A percentile compares a stretch with the other conserved stretches of the same genome.
Conservation (phyloP, 2,113 vertebrate species). For the Podarcis raffonei region DNA sequence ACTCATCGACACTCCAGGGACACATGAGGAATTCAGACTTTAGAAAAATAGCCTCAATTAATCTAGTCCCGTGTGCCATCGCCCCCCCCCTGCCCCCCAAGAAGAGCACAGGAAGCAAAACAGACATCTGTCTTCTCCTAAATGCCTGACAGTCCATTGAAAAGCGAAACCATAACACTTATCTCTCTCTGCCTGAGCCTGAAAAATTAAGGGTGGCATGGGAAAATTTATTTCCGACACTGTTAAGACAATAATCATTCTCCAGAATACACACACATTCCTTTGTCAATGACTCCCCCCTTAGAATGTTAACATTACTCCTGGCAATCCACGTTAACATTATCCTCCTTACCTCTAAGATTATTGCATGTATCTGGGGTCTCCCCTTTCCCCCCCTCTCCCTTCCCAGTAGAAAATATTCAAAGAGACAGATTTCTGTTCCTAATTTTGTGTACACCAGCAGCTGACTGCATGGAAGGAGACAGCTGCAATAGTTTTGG, state of each 20-base stretch:
- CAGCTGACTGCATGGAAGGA: accelerated
- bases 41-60: neutral
- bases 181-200: conserved; percentile 8
- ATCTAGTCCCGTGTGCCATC: neutral
- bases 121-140: conserved; percentile 21
- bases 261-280: neutral
- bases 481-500: neutral
- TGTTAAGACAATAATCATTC: conserved; percentile 21
- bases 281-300: neutral
- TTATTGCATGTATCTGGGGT: neutral
- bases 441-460: neutral
- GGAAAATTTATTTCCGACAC: neutral
- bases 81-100: neutral
- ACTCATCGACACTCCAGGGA: neutral
- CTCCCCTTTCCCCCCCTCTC: neutral
- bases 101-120: neutral
- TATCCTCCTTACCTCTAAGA: neutral
- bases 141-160: neutral
- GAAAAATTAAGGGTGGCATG: conserved; percentile 34
- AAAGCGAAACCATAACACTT: conserved; percentile 6
- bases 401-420: neutral
- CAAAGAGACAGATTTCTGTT: neutral
- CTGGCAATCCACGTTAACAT: neutral
- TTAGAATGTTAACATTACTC: neutral
- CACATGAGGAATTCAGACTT: neutral